Evolutionary conservation across 2,113 vertebrate genomes (phyloP), one percentile per base, ranked within the genome.

Genomic region (Ptyas mucosa): DNA sequence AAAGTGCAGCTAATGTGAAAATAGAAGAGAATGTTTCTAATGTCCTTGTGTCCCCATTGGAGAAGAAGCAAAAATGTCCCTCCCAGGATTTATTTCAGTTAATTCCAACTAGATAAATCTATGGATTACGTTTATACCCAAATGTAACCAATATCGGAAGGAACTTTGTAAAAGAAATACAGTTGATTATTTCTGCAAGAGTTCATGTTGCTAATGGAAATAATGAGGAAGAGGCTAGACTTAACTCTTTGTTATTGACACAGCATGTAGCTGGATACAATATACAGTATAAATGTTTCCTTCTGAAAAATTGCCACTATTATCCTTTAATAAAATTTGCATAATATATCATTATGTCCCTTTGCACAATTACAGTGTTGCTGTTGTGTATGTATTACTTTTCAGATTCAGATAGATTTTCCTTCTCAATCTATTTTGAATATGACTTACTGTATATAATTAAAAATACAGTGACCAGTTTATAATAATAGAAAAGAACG

Each of bases 391-490:
- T 46, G 87, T 58, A 51, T 51, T 55, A 9, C 21, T 55, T 46
- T 58, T 51, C 86, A 85, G 8, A 81, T 2, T 9, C 91, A 11
- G 52, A 46, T 46, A 46, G 43, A 46, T 93, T 34, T 88, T 5
- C 4, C 29, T 90, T 91, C 24, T 94, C 10, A 55, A 5, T 52
- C 12, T 8, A 92, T 75, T 94, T 87, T 23, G 87, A 51, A 9
- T 92, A 43, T 93, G 7, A 21, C 86, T 94, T 95, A 7, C 91
- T 91, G 87, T 43, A 89, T 58, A 93, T 94, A 93, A 91, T 1
- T 93, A 92, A 90, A 93, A 29, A 87, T 69, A 92, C 81, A 86
- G 54, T 91, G 51, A 93, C 89, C 39, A 23, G 75, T 95, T 94
- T 52, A 58, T 93, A 9, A 53, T 43, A 87, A 2, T 64, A 92